Evolutionary conservation across 2,888 invertebrate species (phyloP).

Genomic region (Lasioglossum malachurum): DNA sequence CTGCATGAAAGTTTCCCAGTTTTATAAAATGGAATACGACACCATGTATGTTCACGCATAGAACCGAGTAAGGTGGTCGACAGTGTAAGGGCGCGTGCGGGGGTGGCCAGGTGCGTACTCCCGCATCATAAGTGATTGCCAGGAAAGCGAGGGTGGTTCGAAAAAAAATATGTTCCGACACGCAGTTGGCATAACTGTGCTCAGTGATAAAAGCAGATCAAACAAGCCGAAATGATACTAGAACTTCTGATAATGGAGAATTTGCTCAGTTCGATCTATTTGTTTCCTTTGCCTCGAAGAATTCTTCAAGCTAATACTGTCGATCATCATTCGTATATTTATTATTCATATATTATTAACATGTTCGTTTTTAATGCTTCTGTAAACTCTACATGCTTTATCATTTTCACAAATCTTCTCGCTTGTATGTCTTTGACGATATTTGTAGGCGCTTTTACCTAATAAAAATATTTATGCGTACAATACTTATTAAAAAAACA

Average conservation of each 20-base stretch:
- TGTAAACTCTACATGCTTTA: background rate
- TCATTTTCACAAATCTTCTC: background rate
- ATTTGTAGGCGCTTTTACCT: background rate
- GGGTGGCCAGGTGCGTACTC: conserved; percentile 77
- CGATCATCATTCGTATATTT: background rate
- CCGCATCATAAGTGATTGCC: conserved; percentile 68
- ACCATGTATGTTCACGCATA: conserved; percentile 58
- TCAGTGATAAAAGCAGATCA: conserved; percentile 69
- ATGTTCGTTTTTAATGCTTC: background rate
- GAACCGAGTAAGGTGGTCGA: conserved; percentile 68
- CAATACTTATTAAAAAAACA: too few relatives aligned
- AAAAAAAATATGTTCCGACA: conserved; percentile 60
- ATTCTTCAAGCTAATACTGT: background rate
- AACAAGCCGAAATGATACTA: conserved; percentile 65
- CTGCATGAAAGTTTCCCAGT: background rate
- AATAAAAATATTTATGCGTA: too few relatives aligned
- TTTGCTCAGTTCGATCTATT: conserved; percentile 21
- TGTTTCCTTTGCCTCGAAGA: background rate
- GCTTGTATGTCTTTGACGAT: background rate
- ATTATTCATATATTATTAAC: background rate
- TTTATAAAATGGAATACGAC: background rate
- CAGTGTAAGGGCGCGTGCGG: conserved; percentile 71
- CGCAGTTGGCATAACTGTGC: conserved; percentile 55
- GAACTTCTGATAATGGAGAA: conserved; percentile 49
- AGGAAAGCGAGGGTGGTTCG: conserved; percentile 64